Percentiles rank a stretch among this genome's conserved stretches.
Evolutionary conservation across 2,888 invertebrate species (phyloP).

Genomic region (Acanthoscelides obtectus): DNA sequence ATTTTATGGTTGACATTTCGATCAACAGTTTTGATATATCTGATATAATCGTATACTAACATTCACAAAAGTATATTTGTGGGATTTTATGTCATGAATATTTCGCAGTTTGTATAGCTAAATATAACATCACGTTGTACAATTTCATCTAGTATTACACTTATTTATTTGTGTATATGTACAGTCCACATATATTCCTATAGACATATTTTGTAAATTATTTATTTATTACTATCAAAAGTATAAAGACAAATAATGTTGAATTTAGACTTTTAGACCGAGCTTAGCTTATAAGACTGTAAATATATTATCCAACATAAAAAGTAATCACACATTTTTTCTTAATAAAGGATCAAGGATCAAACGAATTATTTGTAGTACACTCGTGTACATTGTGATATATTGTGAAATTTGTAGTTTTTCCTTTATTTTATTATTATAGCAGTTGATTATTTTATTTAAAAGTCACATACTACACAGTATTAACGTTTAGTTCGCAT

Average conservation of each 20-base stretch:
- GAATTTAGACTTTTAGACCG: slow-evolving; percentile 28
- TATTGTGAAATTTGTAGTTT: slow-evolving; percentile 27
- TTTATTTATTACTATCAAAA: slow-evolving; percentile 31
- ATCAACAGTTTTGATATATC: not conserved
- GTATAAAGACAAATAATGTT: slow-evolving; percentile 31
- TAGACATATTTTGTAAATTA: slow-evolving; percentile 20
- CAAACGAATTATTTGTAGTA: slow-evolving; percentile 41
- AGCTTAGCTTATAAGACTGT: slow-evolving; percentile 39
- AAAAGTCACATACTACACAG: slow-evolving; percentile 17
- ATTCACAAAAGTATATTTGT: not conserved
- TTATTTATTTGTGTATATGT: slow-evolving; percentile 8
- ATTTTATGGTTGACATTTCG: not conserved
- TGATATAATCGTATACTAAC: not conserved
- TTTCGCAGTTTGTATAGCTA: slow-evolving; percentile 1
- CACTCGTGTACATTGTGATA: slow-evolving; percentile 40
- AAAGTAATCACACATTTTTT: slow-evolving; percentile 14
- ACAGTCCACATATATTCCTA: not conserved
- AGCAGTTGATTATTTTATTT: slow-evolving; percentile 7
- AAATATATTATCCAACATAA: slow-evolving; percentile 28
- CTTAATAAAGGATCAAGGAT: slow-evolving; percentile 19
- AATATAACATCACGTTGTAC: not conserved
- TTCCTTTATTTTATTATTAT: slow-evolving; percentile 3
- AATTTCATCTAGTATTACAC: slow-evolving; percentile 4
- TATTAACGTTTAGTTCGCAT: slow-evolving; percentile 20
- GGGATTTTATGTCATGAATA: not conserved